Base-by-base conservation (phyloP, 2,113 vertebrate species). In the Neoarius graeffei region DNA sequence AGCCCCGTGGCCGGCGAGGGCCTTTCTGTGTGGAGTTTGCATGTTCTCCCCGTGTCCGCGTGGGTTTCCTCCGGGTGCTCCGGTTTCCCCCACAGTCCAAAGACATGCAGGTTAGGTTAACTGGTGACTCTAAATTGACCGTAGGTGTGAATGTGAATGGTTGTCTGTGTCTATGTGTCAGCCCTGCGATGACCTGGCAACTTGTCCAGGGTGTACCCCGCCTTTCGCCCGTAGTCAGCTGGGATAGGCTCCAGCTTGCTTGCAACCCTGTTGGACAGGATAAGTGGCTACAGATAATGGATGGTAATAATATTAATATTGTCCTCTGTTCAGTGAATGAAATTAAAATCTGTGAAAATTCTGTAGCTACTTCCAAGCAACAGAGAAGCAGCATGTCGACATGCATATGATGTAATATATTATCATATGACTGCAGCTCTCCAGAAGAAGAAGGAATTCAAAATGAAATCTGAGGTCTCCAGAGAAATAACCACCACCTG, bases 401-500 rank as follows among this genome's bases (percentile, higher is more conserved):
- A 30, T 42, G 25, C 48, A 0, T 25, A 23, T 42, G 27, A 60
- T 82, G 57, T 82, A 62, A 42, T 48, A 25, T 48, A 82, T 76
- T 17, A 13, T 85, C 73, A 83, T 27, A 57, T 42, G 25, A 6
- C n/a, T 60, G 60, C 14, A 56, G 25, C 19, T 57, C 73, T 88
- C 88, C 80, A 23, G 50, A n/a, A 81, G 42, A 77, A 54, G 56
- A 69, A 62, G 69, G 54, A 74, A 50, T 57, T 57, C 66, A 79
- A 85, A 57, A 81, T 62, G 81, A 74, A 30, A 73, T 54, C 54
- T 42, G 54, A 57, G 30, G 27, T 89, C 90, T 84, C 76, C 14
- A 1, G 87, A 86, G 87, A 85, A 69, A 87, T 74, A 85, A 73
- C 23, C 66, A 84, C 81, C 81, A 89, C 86, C 88, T 91, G 81